phyloP scores from a whole-genome alignment of 30 jellyfish, hydroid and myxozoan species.

The Haliclystus octoradiatus region DNA sequence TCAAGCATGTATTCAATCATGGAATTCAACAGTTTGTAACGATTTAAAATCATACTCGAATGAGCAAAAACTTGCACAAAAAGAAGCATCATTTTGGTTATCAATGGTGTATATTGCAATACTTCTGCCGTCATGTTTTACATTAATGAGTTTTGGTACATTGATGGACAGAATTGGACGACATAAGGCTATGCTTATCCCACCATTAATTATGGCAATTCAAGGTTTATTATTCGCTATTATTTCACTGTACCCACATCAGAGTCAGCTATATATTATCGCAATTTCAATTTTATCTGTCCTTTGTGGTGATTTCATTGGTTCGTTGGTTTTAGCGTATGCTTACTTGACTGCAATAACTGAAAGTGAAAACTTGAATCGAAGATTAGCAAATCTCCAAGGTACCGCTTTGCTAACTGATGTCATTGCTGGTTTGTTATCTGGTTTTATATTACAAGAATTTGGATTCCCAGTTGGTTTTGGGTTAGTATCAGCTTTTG shows the following conservation, averaged over 20 bases:
- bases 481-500: too few species aligned
- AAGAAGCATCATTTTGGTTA: constrained; percentile 61
- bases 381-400: constrained; percentile 75
- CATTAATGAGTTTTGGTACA: constrained; percentile 84
- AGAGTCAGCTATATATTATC: too few species aligned
- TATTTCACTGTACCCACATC: too few species aligned
- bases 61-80: too few species aligned
- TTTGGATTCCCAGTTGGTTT: constrained; percentile 63
- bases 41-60: constrained; percentile 4
- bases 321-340: constrained; percentile 72
- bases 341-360: constrained; percentile 89
- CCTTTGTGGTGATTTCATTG: constrained; percentile 47
- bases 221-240: constrained; percentile 38
- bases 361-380: constrained; percentile 19
- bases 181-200: constrained; percentile 43
- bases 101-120: constrained; percentile 35
- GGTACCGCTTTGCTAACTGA: constrained; percentile 64
- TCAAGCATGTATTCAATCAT: constrained; percentile 39
- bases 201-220: constrained; percentile 54
- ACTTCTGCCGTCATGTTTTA: constrained; percentile 50
- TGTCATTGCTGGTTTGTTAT: constrained; percentile 63
- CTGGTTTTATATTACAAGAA: constrained; percentile 55
- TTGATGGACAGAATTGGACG: constrained; percentile 73
- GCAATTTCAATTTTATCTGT: constrained; percentile 23
- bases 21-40: constrained; percentile 53